Percentiles rank a stretch among this genome's conserved stretches.
Conservation (phyloP, 1,140 invertebrate species). For the Drosophila sp. region DNA sequence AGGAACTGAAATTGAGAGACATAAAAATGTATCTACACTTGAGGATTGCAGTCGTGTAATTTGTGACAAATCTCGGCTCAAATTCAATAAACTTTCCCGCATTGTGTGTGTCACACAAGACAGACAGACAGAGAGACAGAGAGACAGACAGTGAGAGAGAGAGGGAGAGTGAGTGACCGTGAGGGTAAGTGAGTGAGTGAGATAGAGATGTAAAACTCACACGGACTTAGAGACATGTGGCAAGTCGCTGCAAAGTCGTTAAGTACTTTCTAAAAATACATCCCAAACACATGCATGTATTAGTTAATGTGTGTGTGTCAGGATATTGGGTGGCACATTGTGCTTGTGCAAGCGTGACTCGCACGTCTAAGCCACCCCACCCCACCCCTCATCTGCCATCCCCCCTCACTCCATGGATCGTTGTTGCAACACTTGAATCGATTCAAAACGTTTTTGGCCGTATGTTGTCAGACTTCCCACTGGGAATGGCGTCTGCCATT, state of each 20-base stretch:
- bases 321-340: constrained; percentile 63
- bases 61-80: constrained; percentile 77
- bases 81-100: constrained; percentile 78
- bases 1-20: constrained; percentile 38
- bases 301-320: constrained; percentile 38
- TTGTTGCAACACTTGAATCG: constrained; percentile 72
- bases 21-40: constrained; percentile 61
- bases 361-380: constrained; percentile 49
- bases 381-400: neutral
- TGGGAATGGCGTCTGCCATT: constrained; percentile 28
- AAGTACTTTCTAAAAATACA: constrained; percentile 80
- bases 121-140: neutral
- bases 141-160: neutral
- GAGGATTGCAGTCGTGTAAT: constrained; percentile 70
- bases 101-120: constrained; percentile 51
- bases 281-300: constrained; percentile 57
- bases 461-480: constrained; percentile 54
- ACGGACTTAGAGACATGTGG: constrained; percentile 1
- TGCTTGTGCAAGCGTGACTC: constrained; percentile 64
- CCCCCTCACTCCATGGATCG: neutral
- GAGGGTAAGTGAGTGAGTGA: neutral
- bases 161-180: neutral
- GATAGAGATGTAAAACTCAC: constrained; percentile 20
- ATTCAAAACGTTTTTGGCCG: constrained; percentile 66
- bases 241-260: constrained; percentile 68